A percentile compares a stretch with the other conserved stretches of the same genome.
phyloP scores from a whole-genome alignment of 2,888 invertebrate genomes.

The Oscheius sp. region DNA sequence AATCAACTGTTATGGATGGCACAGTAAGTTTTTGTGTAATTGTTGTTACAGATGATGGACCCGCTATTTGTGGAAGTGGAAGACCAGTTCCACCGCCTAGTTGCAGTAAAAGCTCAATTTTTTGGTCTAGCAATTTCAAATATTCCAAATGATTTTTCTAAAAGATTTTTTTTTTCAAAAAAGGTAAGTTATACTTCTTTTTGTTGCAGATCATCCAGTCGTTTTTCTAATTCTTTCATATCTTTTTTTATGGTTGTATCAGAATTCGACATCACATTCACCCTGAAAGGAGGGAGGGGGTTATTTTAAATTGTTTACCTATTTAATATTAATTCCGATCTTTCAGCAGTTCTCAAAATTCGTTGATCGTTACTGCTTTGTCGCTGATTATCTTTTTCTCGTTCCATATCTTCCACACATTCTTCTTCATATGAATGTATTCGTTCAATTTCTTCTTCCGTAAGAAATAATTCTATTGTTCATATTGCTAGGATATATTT shows the following conservation, averaged over 20 bases:
- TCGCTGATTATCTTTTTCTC: constrained; percentile 81
- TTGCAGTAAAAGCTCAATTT: constrained; percentile 32
- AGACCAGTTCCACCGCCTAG: constrained; percentile 8
- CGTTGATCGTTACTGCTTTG: constrained; percentile 72
- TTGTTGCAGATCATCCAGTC: constrained; percentile 52
- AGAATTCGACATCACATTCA: constrained; percentile 71
- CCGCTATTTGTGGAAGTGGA: not conserved
- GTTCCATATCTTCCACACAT: constrained; percentile 90
- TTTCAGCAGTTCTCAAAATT: constrained; percentile 72
- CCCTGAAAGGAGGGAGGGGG: too few relatives aligned
- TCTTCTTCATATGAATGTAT: constrained; percentile 97
- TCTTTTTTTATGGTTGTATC: constrained; percentile 53
- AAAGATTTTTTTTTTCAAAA: constrained; percentile 23
- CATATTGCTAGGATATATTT: constrained; percentile 80
- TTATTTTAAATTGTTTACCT: too few relatives aligned
- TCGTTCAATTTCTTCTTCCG: constrained; percentile 89
- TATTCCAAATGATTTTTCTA: constrained; percentile 54
- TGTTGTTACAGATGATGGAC: not conserved
- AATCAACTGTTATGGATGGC: constrained; percentile 18
- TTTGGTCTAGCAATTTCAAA: constrained; percentile 49
- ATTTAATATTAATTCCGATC: constrained; percentile 71
- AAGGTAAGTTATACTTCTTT: constrained; percentile 37
- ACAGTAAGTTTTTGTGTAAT: too few relatives aligned
- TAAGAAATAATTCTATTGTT: constrained; percentile 88
- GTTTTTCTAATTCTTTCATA: constrained; percentile 52